Percentiles rank a stretch among this genome's conserved stretches.
These are phyloP conservation scores for Tachina lurida DNA, from an alignment of 2,888 invertebrate species.

Conservation along the genomic window DNA sequence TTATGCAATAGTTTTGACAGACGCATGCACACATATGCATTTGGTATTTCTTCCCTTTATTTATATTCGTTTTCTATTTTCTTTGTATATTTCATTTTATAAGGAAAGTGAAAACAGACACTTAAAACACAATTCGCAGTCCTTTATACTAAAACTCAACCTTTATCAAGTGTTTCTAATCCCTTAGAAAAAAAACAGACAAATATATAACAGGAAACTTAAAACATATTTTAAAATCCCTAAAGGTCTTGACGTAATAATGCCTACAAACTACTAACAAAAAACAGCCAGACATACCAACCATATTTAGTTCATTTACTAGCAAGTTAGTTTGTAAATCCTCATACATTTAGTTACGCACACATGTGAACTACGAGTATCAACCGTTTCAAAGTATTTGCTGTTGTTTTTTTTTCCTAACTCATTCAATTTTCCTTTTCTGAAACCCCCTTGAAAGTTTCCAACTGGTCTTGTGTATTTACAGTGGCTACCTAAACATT, in stretches of 20 bases:
- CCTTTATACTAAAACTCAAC: slow-evolving; percentile 51
- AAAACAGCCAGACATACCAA: slow-evolving; percentile 21
- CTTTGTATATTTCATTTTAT: slow-evolving; percentile 40
- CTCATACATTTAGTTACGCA: slow-evolving; percentile 33
- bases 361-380: slow-evolving; percentile 7
- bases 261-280: neutral
- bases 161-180: slow-evolving; percentile 66
- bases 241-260: slow-evolving; percentile 59
- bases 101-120: slow-evolving; percentile 65
- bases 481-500: slow-evolving; percentile 60
- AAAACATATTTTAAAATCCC: slow-evolving; percentile 46
- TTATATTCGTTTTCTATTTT: neutral
- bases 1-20: slow-evolving; percentile 71
- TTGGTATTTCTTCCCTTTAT: neutral
- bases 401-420: slow-evolving; percentile 16
- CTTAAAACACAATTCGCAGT: slow-evolving; percentile 48
- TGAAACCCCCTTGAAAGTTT: slow-evolving; percentile 35
- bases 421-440: slow-evolving; percentile 45
- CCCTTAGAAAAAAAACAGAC: slow-evolving; percentile 32
- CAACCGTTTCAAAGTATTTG: slow-evolving; percentile 8
- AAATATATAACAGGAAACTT: neutral
- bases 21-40: slow-evolving; percentile 21
- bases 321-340: slow-evolving; percentile 10
- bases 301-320: slow-evolving; percentile 58
- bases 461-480: slow-evolving; percentile 45